Conservation (phyloP, 2,888 invertebrate species). For the Arge pagana region DNA sequence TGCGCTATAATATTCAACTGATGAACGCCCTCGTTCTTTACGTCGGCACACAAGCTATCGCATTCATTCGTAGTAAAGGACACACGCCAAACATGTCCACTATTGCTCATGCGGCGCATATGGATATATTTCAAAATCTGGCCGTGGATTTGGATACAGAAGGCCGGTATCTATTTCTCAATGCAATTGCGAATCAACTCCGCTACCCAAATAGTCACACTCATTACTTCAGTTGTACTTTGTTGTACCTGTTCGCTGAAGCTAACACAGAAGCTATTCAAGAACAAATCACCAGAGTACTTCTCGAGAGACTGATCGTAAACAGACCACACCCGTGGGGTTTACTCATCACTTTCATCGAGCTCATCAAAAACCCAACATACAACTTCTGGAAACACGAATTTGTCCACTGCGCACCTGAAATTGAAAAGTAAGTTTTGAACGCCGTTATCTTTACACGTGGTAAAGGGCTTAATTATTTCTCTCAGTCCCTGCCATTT, state of each 20-base stretch:
- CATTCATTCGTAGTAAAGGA: slow-evolving; percentile 86
- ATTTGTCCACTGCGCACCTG: slow-evolving; percentile 99
- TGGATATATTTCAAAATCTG: slow-evolving; percentile 99
- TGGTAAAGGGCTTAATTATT: neutral
- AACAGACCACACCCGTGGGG: slow-evolving; percentile 99
- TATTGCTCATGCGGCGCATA: slow-evolving; percentile 98
- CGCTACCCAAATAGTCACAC: slow-evolving; percentile 99
- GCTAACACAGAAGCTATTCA: slow-evolving; percentile 97
- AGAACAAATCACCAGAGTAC: slow-evolving; percentile 95
- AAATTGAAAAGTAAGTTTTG: slow-evolving; percentile 92
- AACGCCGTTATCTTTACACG: slow-evolving; percentile 6
- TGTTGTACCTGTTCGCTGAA: slow-evolving; percentile 96
- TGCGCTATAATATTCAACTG: slow-evolving; percentile 91
- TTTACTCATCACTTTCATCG: slow-evolving; percentile 96
- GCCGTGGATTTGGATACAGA: slow-evolving; percentile 98
- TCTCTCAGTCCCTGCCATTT: neutral
- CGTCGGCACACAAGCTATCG: slow-evolving; percentile 96
- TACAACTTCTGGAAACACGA: slow-evolving; percentile 99
- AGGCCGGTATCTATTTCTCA: slow-evolving; percentile 96
- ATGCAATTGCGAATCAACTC: slow-evolving; percentile 98
- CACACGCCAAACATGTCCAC: slow-evolving; percentile 94
- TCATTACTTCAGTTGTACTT: slow-evolving; percentile 98
- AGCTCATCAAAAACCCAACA: slow-evolving; percentile 96
- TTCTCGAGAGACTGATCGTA: slow-evolving; percentile 95
- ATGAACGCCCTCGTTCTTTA: slow-evolving; percentile 98